Percentiles rank a stretch among this genome's conserved stretches.
Conservation (phyloP, 2,797 vertebrate species). For the Myotis pilosus region DNA sequence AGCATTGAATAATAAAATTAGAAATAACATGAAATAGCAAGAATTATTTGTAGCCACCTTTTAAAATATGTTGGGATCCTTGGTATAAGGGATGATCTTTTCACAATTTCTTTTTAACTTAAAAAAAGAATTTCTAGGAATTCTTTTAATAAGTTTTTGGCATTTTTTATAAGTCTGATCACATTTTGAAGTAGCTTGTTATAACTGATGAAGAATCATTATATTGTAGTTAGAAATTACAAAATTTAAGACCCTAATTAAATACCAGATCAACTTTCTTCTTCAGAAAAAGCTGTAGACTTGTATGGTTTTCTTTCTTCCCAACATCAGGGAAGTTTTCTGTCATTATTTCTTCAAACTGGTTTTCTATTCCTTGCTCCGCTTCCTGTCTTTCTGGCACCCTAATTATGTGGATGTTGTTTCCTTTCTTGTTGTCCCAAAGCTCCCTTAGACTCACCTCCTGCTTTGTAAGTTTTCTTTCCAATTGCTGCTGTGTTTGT, state of each 20-base stretch:
- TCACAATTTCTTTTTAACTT: neutral
- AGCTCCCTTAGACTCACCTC: too few relatives aligned
- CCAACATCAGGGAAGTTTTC: too few relatives aligned
- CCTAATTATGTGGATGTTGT: too few relatives aligned
- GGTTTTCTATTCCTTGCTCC: too few relatives aligned
- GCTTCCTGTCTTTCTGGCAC: too few relatives aligned
- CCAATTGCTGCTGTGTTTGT: too few relatives aligned
- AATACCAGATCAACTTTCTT: neutral
- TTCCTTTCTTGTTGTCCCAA: too few relatives aligned
- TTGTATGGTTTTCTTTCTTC: too few relatives aligned
- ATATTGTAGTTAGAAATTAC: neutral
- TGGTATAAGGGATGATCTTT: neutral
- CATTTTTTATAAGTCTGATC: neutral
- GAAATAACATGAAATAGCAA: neutral
- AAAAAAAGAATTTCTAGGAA: neutral
- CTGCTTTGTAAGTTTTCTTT: too few relatives aligned
- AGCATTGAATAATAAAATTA: constrained; percentile 16
- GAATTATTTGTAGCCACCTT: neutral
- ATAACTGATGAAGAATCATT: neutral
- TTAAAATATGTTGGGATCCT: neutral
- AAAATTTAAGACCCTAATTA: neutral
- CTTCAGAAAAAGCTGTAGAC: neutral
- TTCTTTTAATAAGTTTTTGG: neutral
- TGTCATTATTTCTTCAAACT: too few relatives aligned
- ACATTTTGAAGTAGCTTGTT: neutral